A percentile compares a stretch with the other conserved stretches of the same genome.
These are phyloP conservation scores for Thrips palmi DNA, from an alignment of 1,140 invertebrate species.

Conservation along the genomic window DNA sequence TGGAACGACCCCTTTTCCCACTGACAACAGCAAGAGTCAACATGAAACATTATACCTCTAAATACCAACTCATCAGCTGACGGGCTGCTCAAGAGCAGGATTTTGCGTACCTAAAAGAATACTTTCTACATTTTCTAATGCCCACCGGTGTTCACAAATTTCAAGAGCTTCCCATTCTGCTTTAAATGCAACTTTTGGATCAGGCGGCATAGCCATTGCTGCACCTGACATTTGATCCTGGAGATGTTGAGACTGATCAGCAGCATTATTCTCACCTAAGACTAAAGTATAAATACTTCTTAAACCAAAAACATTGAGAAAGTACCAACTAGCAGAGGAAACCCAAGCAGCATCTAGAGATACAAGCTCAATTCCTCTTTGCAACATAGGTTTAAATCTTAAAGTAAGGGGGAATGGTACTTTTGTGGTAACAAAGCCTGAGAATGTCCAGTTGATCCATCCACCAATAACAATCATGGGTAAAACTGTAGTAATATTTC, in stretches of 20 bases:
- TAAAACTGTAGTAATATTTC: constrained; percentile 93
- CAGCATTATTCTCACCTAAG: constrained; percentile 96
- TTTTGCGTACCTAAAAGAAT: too few relatives aligned
- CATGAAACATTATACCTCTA: too few relatives aligned
- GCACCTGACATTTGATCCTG: constrained; percentile 96
- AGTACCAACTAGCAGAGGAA: constrained; percentile 99
- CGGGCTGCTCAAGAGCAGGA: too few relatives aligned
- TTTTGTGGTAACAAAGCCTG: constrained; percentile 97
- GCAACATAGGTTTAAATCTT: constrained; percentile 97
- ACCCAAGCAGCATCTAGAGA: constrained; percentile 98
- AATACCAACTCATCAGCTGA: too few relatives aligned
- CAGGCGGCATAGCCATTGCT: constrained; percentile 90
- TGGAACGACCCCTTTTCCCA: too few relatives aligned
- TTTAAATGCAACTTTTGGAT: constrained; percentile 97
- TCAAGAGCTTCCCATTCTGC: constrained; percentile 98
- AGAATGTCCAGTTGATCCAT: constrained; percentile 99
- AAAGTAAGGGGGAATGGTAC: constrained; percentile 96
- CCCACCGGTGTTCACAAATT: constrained; percentile 86
- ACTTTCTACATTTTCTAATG: constrained; percentile 57
- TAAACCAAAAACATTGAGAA: constrained; percentile 97
- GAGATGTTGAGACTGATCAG: constrained; percentile 90
- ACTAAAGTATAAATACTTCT: constrained; percentile 95
- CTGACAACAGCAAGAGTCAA: too few relatives aligned
- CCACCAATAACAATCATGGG: constrained; percentile 98
- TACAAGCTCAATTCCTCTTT: constrained; percentile 87